Conservation (phyloP, 2,797 vertebrate genomes). For the Eulemur mongoz region DNA sequence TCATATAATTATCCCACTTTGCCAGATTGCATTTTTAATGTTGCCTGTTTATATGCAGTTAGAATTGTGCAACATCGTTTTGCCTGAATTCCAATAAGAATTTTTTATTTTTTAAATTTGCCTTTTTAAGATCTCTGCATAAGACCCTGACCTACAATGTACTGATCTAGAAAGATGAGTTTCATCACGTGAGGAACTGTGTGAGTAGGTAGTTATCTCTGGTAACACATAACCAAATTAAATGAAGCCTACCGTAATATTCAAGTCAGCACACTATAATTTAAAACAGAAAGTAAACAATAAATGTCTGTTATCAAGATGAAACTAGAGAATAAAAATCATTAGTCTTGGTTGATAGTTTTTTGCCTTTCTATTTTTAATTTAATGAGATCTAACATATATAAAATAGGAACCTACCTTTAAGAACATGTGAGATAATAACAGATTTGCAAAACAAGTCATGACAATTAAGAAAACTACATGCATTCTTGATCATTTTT, state of each 20-base stretch:
- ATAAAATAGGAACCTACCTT: conserved; percentile 33
- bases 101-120: neutral
- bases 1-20: conserved; percentile 64
- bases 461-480: neutral
- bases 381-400: conserved; percentile 42
- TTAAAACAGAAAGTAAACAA: conserved; percentile 13
- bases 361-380: neutral
- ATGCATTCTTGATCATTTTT: neutral
- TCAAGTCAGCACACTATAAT: neutral
- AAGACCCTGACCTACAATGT: neutral
- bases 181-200: neutral
- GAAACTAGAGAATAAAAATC: neutral
- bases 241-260: neutral
- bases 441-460: neutral
- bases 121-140: neutral
- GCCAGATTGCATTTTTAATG: conserved; percentile 28
- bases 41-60: neutral
- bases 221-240: neutral
- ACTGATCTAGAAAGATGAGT: neutral
- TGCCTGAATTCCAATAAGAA: conserved; percentile 3
- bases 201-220: neutral
- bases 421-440: neutral
- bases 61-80: neutral
- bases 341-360: neutral
- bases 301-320: conserved; percentile 2